These are phyloP conservation scores for Theropithecus gelada DNA, from an alignment of 2,113 vertebrate species.

Conservation along the genomic window DNA sequence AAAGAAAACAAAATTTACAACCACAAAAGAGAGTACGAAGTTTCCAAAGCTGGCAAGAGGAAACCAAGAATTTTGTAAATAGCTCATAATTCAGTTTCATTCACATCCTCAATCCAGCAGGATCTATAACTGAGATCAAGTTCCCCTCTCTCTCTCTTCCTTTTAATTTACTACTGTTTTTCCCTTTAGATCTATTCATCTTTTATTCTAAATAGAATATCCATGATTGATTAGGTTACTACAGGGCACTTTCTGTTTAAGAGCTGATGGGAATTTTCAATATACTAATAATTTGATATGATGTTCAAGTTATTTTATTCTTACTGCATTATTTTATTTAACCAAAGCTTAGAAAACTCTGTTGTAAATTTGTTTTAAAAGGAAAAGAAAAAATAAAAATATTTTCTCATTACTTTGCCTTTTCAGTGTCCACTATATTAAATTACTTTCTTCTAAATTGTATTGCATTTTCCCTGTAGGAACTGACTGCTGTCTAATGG, in stretches of 20 bases:
- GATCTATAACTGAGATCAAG: neutral
- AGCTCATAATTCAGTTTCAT: conserved; percentile 12
- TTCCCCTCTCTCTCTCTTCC: neutral
- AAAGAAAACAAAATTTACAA: conserved; percentile 46
- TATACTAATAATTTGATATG: conserved; percentile 58
- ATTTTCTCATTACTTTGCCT: neutral
- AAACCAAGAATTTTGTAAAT: conserved; percentile 30
- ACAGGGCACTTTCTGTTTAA: conserved; percentile 45
- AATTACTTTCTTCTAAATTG: conserved; percentile 22
- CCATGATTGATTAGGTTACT: neutral
- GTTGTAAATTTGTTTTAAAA: neutral
- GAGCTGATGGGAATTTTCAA: conserved; percentile 53
- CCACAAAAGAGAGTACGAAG: conserved; percentile 22
- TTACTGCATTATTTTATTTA: conserved; percentile 42
- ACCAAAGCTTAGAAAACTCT: conserved; percentile 27
- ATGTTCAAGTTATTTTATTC: conserved; percentile 55
- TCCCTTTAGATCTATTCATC: neutral
- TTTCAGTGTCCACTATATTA: conserved; percentile 59
- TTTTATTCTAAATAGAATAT: conserved; percentile 54
- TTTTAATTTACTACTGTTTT: neutral
- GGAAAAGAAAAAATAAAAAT: neutral
- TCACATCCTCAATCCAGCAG: neutral
- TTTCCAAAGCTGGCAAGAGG: neutral
- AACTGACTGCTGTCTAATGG: conserved; percentile 19
- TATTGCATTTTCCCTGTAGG: conserved; percentile 27